Base-by-base conservation (phyloP, 2,113 vertebrate species). In the Boleophthalmus pectinirostris region DNA sequence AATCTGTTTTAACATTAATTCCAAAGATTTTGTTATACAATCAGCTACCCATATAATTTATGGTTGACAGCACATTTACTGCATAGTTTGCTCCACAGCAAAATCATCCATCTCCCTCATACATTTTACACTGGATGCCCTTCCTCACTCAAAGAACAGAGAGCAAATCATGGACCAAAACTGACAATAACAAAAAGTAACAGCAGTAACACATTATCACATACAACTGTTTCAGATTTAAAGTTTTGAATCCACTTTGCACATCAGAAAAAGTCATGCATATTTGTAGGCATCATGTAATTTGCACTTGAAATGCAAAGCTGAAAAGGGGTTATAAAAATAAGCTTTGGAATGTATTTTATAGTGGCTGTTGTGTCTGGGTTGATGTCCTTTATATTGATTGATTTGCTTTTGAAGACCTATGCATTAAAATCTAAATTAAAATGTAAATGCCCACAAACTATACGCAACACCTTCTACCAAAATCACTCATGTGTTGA, bases 401-500 rank as follows among this genome's bases (percentile, higher is more conserved):
- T 61, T 61, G 58, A 61, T 61, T 18, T 61, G 58, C 58, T 16
- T 61, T 61, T 24, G 58, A 61, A 25, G 58, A 61, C 58, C 58
- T 33, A 29, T 61, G 58, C 58, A 61, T 0, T 70, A 0, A 77
- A 8, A 60, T 64, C 13, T 54, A 5, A 29, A 77, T n/a, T 43
- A 18, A 75, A 25, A 63, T 5, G 60, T 57, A 2, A 72, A 67
- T 58, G 16, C 47, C 18, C 61, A 64, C 61, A 64, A 64, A 64
- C 61, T 64, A 38, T 43, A 43, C 18, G 61, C 33, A 64, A 64
- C 61, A 64, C 61, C 61, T 64, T 64, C 18, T n/a, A 64, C 61
- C 29, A 64, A 64, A 64, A 43, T 64, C 33, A 64, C 18, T 64
- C 61, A 64, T 64, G 29, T 64, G 29, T 64, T 64, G 61, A 64